Evolutionary conservation across 2,888 invertebrate genomes (phyloP).

Genomic region (Trichopoda pennipes): DNA sequence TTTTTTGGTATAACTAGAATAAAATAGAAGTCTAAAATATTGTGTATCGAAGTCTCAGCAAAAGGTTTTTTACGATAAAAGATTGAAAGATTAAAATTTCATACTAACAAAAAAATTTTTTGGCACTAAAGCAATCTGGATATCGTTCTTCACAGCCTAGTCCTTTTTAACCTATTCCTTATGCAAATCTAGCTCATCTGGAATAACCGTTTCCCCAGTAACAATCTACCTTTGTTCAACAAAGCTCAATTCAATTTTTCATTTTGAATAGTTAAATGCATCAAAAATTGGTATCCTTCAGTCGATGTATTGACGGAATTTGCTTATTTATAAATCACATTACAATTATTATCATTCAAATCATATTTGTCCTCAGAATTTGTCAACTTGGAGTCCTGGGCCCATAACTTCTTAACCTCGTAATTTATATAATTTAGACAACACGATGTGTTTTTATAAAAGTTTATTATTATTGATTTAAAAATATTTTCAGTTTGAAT

Average conservation of each 20-base stretch:
- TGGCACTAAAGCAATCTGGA: slow-evolving; percentile 14
- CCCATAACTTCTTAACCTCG: slow-evolving; percentile 29
- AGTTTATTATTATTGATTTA: too few species aligned
- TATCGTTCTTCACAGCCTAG: slow-evolving; percentile 20
- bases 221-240: neutral
- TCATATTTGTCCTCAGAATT: neutral
- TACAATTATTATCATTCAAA: neutral
- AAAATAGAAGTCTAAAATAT: too few species aligned
- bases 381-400: slow-evolving; percentile 31
- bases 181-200: neutral
- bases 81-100: too few species aligned
- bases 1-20: too few species aligned
- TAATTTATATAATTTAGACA: neutral
- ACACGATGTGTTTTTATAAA: neutral
- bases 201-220: neutral
- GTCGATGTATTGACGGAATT: slow-evolving; percentile 1
- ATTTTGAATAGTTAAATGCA: slow-evolving; percentile 17
- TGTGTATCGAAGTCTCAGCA: too few species aligned
- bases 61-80: too few species aligned
- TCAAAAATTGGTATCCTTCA: slow-evolving; percentile 10
- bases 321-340: neutral
- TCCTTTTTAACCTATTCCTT: slow-evolving; percentile 4
- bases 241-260: slow-evolving; percentile 5
- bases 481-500: too few species aligned
- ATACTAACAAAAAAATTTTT: too few species aligned